A percentile compares a stretch with the other conserved stretches of the same genome.
phyloP scores from a whole-genome alignment of 2,797 vertebrate genomes.

The Tauraco hartlaubi region DNA sequence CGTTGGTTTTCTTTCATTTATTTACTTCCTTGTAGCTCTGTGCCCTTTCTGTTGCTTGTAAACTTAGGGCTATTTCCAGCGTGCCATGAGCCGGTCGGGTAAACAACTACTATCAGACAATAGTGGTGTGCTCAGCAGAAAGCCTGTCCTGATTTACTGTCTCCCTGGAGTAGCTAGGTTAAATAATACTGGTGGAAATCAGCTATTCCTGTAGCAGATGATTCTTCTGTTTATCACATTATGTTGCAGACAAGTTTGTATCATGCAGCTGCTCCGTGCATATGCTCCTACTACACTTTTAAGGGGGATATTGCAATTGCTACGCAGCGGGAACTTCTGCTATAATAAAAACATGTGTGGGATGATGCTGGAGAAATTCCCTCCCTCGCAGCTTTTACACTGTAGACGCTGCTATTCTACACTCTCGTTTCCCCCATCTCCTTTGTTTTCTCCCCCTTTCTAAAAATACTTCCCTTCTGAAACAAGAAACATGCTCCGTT shows the following conservation, averaged over 20 bases:
- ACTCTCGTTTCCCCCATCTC: neutral
- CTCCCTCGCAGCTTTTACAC: conserved; percentile 35
- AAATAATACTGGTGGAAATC: conserved; percentile 51
- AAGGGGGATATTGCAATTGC: conserved; percentile 27
- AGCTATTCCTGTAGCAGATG: conserved; percentile 55
- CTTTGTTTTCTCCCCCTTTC: conserved; percentile 9
- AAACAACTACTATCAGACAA: neutral
- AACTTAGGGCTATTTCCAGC: neutral
- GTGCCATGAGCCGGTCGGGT: neutral
- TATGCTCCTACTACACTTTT: conserved; percentile 63
- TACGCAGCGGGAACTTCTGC: conserved; percentile 38
- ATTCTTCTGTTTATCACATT: conserved; percentile 48
- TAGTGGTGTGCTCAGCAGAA: neutral
- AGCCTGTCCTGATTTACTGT: conserved; percentile 17
- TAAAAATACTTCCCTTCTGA: conserved; percentile 30
- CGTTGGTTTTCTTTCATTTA: neutral
- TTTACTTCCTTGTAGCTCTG: neutral
- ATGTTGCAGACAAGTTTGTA: conserved; percentile 54
- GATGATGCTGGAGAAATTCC: conserved; percentile 67
- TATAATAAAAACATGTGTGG: conserved; percentile 60
- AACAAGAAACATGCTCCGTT: neutral
- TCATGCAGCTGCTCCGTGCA: conserved; percentile 46
- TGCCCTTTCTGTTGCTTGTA: neutral
- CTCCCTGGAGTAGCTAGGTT: conserved; percentile 28
- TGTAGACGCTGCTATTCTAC: conserved; percentile 3